Evolutionary conservation across 2,888 invertebrate genomes (phyloP).

Genomic region (Merodon equestris): DNA sequence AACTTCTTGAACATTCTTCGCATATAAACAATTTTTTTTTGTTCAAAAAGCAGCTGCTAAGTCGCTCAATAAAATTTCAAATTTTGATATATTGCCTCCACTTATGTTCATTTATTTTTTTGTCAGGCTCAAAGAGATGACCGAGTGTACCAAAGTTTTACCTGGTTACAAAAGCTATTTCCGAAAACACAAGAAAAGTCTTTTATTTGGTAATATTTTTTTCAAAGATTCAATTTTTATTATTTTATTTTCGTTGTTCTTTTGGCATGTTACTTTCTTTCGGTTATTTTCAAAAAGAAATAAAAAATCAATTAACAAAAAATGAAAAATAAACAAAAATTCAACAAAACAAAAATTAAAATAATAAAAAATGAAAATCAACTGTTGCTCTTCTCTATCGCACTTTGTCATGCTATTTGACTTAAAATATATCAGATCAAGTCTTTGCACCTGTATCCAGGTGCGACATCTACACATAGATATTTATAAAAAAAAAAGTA

Average conservation of each 20-base stretch:
- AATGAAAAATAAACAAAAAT: not conserved
- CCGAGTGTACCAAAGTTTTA: too few relatives aligned
- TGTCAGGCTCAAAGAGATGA: too few relatives aligned
- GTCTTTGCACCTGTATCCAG: conserved; percentile 47
- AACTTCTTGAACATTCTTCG: too few relatives aligned
- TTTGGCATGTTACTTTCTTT: conserved; percentile 36
- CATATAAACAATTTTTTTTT: too few relatives aligned
- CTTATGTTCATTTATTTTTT: too few relatives aligned
- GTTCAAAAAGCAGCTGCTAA: too few relatives aligned
- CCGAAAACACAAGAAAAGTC: too few relatives aligned
- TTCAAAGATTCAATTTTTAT: conserved; percentile 34
- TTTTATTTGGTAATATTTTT: conserved; percentile 35
- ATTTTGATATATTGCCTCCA: too few relatives aligned
- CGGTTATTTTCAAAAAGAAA: too few relatives aligned
- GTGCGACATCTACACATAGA: conserved; percentile 55
- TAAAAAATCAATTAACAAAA: not conserved
- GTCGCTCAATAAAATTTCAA: too few relatives aligned
- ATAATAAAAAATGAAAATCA: conserved; percentile 38
- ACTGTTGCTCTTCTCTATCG: conserved; percentile 30
- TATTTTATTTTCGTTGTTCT: conserved; percentile 21
- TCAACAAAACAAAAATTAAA: conserved; percentile 16
- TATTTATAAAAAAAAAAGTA: conserved; percentile 38
- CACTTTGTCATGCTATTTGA: too few relatives aligned
- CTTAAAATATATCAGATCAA: conserved; percentile 68
- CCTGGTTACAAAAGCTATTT: too few relatives aligned